Conservation (phyloP, 2,797 vertebrate species). For the Gorsachius magnificus region DNA sequence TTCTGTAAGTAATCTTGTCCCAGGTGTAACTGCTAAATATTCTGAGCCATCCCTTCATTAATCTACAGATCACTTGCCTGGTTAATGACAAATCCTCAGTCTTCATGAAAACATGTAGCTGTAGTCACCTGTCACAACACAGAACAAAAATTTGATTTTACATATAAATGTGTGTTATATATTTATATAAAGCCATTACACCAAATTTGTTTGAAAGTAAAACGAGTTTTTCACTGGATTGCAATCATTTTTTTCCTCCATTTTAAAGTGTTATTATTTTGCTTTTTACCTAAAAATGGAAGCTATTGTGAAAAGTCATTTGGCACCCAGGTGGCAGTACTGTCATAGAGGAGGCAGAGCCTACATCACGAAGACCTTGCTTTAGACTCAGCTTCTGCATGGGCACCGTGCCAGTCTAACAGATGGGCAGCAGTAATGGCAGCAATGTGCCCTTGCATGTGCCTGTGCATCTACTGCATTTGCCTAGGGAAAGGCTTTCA, state of each 20-base stretch:
- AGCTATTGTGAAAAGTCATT: background rate
- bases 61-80: background rate
- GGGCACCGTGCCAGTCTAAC: slow-evolving; percentile 59
- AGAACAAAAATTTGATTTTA: background rate
- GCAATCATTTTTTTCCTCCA: background rate
- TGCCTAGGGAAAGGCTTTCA: slow-evolving; percentile 53
- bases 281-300: background rate
- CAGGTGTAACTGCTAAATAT: background rate
- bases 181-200: background rate
- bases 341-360: background rate
- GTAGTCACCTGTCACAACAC: background rate
- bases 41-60: background rate
- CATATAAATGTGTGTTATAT: background rate
- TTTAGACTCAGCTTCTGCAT: background rate
- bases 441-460: slow-evolving; percentile 30
- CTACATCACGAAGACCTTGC: background rate
- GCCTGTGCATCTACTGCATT: slow-evolving; percentile 32
- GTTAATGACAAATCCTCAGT: background rate
- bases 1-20: background rate
- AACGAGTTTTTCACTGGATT: background rate
- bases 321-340: slow-evolving; percentile 53
- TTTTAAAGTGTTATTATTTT: background rate
- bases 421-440: slow-evolving; percentile 61
- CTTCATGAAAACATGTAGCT: background rate
- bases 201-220: background rate